These are phyloP conservation scores for Nomada ruficornis DNA, from an alignment of 2,888 invertebrate species.

Conservation along the genomic window DNA sequence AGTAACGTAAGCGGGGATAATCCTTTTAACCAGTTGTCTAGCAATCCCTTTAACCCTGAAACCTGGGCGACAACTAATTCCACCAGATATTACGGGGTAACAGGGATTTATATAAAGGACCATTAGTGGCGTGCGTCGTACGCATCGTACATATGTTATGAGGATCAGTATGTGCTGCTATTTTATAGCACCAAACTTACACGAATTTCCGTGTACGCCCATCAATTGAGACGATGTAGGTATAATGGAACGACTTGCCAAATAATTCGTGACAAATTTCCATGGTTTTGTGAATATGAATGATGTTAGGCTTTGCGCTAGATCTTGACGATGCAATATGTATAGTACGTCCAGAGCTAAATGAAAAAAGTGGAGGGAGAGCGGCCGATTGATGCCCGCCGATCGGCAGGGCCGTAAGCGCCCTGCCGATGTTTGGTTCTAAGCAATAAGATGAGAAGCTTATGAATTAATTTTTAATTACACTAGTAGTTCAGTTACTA, in stretches of 20 bases:
- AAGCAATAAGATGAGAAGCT: no score
- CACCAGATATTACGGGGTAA: conserved; percentile 76
- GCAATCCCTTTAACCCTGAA: conserved; percentile 80
- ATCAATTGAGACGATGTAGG: background rate
- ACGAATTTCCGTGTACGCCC: background rate
- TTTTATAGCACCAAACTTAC: conserved; percentile 5
- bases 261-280: no score
- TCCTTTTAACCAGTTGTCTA: conserved; percentile 83
- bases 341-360: no score
- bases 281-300: no score
- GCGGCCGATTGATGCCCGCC: no score
- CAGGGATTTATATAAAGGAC: conserved; percentile 40
- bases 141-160: conserved; percentile 24
- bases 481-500: no score
- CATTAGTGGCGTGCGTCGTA: conserved; percentile 39
- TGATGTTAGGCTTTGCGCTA: no score
- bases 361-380: no score
- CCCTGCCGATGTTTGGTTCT: no score
- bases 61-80: conserved; percentile 81
- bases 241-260: background rate
- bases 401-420: no score
- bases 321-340: no score
- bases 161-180: background rate
- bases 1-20: conserved; percentile 81
- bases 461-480: no score